A percentile compares a stretch with the other conserved stretches of the same genome.
Evolutionary conservation across 1,140 invertebrate genomes (phyloP).

Genomic region (Periplaneta americana): DNA sequence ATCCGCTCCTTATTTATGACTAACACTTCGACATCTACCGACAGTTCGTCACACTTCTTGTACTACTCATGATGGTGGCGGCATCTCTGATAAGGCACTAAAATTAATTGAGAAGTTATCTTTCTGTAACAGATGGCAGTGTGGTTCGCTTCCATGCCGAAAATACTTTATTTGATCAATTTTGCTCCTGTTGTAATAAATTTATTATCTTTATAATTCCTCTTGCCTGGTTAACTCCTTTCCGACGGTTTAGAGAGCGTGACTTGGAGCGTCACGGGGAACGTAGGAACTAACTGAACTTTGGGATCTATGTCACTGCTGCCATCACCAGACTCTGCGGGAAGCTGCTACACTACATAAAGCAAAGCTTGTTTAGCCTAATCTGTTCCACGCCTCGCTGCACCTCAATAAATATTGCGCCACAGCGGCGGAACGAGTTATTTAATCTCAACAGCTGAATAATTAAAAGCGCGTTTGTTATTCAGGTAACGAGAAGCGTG

Average conservation of each 20-base stretch:
- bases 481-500: background rate
- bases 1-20: no score
- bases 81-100: background rate
- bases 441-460: conserved; percentile 13
- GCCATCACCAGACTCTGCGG: background rate
- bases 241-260: no score
- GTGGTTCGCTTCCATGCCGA: no score
- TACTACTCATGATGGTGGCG: background rate
- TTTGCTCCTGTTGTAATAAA: no score
- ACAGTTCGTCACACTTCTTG: no score
- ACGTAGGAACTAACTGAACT: background rate
- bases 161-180: no score
- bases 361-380: background rate
- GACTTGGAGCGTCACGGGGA: background rate
- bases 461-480: conserved; percentile 16
- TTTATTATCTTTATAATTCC: no score
- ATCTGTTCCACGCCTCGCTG: background rate
- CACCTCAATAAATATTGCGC: background rate
- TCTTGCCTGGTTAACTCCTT: no score
- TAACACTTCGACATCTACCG: no score
- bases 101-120: no score
- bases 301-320: background rate
- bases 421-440: background rate
- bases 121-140: no score
- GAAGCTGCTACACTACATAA: background rate